Conservation (phyloP, 2,797 vertebrate species). For the Salarias fasciatus region DNA sequence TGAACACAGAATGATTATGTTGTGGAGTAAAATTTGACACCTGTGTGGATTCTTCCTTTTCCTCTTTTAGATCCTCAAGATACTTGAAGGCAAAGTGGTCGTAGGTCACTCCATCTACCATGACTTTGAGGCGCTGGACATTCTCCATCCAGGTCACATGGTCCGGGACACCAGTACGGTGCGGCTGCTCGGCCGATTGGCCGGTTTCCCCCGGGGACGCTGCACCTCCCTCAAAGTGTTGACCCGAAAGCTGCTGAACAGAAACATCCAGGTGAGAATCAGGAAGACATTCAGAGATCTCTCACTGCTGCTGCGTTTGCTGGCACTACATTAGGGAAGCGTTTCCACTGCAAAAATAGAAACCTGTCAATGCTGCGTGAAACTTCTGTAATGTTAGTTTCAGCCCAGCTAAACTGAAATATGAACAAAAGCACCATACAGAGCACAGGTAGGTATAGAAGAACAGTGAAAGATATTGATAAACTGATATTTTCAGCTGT, state of each 20-base stretch:
- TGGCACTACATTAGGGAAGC: too few relatives aligned
- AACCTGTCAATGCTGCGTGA: too few relatives aligned
- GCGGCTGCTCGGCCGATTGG: slow-evolving; percentile 74
- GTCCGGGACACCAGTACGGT: slow-evolving; percentile 88
- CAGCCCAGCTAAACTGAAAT: too few relatives aligned
- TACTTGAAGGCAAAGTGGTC: slow-evolving; percentile 91
- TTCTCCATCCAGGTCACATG: slow-evolving; percentile 84
- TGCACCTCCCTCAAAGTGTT: slow-evolving; percentile 87
- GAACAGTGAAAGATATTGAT: too few relatives aligned
- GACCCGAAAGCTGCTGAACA: slow-evolving; percentile 84
- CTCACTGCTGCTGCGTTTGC: too few relatives aligned
- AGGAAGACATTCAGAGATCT: neutral
- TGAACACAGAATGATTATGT: neutral
- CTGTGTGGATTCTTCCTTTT: too few relatives aligned
- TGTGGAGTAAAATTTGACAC: too few relatives aligned
- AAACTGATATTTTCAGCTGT: too few relatives aligned
- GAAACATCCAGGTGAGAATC: slow-evolving; percentile 89
- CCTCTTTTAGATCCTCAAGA: slow-evolving; percentile 83
- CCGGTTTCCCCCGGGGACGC: slow-evolving; percentile 57
- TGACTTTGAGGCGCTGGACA: slow-evolving; percentile 89
- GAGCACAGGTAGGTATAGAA: too few relatives aligned
- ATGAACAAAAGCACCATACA: too few relatives aligned
- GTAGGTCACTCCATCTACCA: slow-evolving; percentile 92
- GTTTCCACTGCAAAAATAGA: too few relatives aligned
- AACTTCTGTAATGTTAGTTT: too few relatives aligned